Conservation (phyloP, 2,888 invertebrate genomes). For the Sturmia bella region DNA sequence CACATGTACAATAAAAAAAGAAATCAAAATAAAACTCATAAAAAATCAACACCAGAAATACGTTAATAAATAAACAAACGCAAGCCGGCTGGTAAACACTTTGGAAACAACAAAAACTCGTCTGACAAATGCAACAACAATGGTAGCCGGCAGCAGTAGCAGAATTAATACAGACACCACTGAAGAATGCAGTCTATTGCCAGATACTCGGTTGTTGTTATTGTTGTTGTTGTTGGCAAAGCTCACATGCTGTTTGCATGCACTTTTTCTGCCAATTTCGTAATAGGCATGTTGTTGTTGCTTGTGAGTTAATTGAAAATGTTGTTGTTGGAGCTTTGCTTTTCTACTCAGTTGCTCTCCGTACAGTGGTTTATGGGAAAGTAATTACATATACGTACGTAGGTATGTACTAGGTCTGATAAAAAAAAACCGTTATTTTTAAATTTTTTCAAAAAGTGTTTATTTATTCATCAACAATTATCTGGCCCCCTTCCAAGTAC, state of each 20-base stretch:
- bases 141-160: background rate
- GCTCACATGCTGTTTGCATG: slow-evolving; percentile 33
- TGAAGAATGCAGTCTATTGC: slow-evolving; percentile 13
- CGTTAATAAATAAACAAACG: slow-evolving; percentile 43
- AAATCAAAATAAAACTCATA: slow-evolving; percentile 14
- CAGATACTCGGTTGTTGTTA: background rate
- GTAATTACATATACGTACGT: too few relatives aligned
- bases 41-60: slow-evolving; percentile 45
- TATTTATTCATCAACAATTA: too few relatives aligned
- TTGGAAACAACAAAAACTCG: slow-evolving; percentile 8
- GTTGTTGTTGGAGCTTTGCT: slow-evolving; percentile 1
- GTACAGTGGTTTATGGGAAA: slow-evolving; percentile 5
- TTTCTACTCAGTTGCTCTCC: background rate
- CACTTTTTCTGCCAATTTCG: slow-evolving; percentile 1
- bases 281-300: background rate
- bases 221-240: slow-evolving; percentile 19
- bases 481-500: too few relatives aligned
- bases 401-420: too few relatives aligned
- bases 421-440: too few relatives aligned
- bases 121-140: slow-evolving; percentile 21
- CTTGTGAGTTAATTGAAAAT: background rate
- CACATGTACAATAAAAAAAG: slow-evolving; percentile 1
- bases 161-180: slow-evolving; percentile 5
- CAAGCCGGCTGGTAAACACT: slow-evolving; percentile 71
- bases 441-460: too few relatives aligned